phyloP scores from a whole-genome alignment of 2,797 vertebrate species.

The Pipistrellus kuhlii region DNA sequence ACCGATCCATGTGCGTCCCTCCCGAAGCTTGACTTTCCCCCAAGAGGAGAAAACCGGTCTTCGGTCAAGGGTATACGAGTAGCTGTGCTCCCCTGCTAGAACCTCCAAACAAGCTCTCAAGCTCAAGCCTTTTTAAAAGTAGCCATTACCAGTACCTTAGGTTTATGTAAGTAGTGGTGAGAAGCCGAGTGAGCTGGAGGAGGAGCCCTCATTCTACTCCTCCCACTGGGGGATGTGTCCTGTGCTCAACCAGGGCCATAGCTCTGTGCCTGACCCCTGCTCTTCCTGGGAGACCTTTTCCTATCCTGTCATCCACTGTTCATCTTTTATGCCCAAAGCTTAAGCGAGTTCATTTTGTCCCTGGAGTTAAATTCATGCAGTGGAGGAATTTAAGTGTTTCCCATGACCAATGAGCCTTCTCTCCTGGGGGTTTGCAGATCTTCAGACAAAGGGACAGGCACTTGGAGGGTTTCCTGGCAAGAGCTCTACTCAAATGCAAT shows the following conservation, averaged over 20 bases:
- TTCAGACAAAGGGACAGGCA: background rate
- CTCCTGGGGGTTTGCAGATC: background rate
- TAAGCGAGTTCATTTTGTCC: background rate
- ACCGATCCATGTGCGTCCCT: no score
- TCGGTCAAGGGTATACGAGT: no score
- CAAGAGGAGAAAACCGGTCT: no score
- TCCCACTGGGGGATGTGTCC: no score
- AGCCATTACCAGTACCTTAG: background rate
- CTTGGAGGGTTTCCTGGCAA: constrained; percentile 14
- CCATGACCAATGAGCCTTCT: rapidly evolving
- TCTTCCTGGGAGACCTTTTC: background rate
- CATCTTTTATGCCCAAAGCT: background rate
- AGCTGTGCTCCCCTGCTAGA: no score
- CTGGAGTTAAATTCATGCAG: background rate
- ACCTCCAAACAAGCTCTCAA: no score
- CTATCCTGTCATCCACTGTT: rapidly evolving
- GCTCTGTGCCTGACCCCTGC: background rate
- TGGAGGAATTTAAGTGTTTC: background rate
- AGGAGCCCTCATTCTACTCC: background rate
- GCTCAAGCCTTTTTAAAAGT: background rate
- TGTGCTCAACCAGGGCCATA: no score
- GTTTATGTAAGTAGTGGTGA: background rate
- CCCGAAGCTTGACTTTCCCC: no score
- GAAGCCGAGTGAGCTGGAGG: rapidly evolving
- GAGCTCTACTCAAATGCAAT: background rate